phyloP scores from a whole-genome alignment of 2,888 invertebrate genomes.

The Tiliacea citrago region DNA sequence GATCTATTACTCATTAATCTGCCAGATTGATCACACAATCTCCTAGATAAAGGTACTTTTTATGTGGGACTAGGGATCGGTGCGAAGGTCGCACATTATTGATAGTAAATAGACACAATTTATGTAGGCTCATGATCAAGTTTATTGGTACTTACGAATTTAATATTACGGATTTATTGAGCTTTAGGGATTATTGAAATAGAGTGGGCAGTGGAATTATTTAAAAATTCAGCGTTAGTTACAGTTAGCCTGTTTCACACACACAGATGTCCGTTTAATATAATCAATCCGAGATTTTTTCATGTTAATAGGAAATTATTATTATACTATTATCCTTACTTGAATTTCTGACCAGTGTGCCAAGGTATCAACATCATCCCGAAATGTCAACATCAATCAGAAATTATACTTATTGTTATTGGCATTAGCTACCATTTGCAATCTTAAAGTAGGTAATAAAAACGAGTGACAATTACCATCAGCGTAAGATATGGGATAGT shows the following conservation, averaged over 20 bases:
- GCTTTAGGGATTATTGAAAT: conserved; percentile 28
- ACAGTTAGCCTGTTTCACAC: not conserved
- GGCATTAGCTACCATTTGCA: not conserved
- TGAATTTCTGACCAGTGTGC: not conserved
- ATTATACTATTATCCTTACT: not conserved
- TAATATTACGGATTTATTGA: conserved; percentile 30
- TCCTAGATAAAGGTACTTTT: conserved; percentile 43
- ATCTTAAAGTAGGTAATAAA: not conserved
- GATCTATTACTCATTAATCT: conserved; percentile 44
- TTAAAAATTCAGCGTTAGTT: conserved; percentile 17
- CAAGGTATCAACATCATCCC: not conserved
- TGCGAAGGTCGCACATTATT: conserved; percentile 30
- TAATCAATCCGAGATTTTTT: not conserved
- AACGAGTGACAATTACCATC: not conserved
- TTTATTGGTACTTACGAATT: conserved; percentile 47
- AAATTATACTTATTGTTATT: not conserved
- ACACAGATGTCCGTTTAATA: not conserved
- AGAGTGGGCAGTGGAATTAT: not conserved
- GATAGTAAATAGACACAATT: conserved; percentile 49
- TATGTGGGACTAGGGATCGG: conserved; percentile 19
- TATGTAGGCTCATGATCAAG: conserved; percentile 35
- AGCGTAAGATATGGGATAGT: not conserved
- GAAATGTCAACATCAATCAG: not conserved
- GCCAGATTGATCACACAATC: conserved; percentile 55
- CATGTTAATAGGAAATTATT: not conserved